Percentiles rank a stretch among this genome's conserved stretches.
Evolutionary conservation across 2,888 invertebrate species (phyloP).

Genomic region (Hirtodrosophila cameraria): DNA sequence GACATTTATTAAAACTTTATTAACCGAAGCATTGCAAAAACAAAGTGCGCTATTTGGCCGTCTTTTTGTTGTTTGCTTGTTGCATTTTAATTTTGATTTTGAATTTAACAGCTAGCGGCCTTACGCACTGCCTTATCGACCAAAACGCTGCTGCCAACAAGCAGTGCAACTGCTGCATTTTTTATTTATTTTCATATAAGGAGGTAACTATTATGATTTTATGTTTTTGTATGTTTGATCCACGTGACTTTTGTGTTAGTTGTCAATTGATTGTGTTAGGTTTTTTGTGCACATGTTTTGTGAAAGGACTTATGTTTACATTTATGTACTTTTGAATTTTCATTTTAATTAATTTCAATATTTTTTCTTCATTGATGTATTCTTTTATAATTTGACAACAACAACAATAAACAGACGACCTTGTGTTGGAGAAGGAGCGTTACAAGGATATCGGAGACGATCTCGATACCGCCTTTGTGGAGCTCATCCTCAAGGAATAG

Average conservation of each 20-base stretch:
- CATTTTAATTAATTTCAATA: conserved; percentile 56
- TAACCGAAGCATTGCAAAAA: conserved; percentile 66
- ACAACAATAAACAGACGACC: conserved; percentile 88
- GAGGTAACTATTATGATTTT: conserved; percentile 42
- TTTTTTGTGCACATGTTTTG: conserved; percentile 37
- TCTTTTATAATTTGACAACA: conserved; percentile 53
- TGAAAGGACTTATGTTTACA: conserved; percentile 38
- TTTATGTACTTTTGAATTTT: conserved; percentile 35
- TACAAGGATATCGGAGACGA: conserved; percentile 99
- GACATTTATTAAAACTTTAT: conserved; percentile 47
- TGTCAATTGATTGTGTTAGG: conserved; percentile 10
- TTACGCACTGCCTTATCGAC: conserved; percentile 45
- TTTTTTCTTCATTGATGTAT: conserved; percentile 35
- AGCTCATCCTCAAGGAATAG: conserved; percentile 91
- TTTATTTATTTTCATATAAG: conserved; percentile 25
- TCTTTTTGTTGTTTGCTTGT: conserved; percentile 43
- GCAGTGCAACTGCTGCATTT: conserved; percentile 38
- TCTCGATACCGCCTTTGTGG: conserved; percentile 99
- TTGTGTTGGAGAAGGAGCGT: conserved; percentile 98
- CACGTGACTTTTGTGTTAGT: conserved; percentile 25
- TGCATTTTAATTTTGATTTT: conserved; percentile 44
- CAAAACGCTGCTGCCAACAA: conserved; percentile 27
- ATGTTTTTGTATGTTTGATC: conserved; percentile 10
- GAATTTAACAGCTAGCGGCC: conserved; percentile 59
- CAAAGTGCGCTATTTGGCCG: conserved; percentile 29